Evolutionary conservation across 1,140 invertebrate species (phyloP).

Genomic region (Drosophila nannoptera): DNA sequence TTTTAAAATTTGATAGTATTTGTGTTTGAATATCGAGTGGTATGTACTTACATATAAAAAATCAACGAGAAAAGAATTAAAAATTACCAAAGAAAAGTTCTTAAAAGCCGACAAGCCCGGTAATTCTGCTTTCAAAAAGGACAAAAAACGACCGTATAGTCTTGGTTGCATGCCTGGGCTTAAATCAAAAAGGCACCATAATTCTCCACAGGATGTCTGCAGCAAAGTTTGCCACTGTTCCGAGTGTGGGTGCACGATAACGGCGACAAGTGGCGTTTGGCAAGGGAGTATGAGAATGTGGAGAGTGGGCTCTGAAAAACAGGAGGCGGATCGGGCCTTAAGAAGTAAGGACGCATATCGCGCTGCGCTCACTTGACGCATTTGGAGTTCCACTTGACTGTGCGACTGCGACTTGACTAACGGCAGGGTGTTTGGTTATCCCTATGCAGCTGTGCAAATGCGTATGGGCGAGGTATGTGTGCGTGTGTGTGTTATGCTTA

Average conservation of each 20-base stretch:
- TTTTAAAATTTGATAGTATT: neutral
- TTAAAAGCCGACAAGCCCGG: neutral
- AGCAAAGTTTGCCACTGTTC: constrained; percentile 47
- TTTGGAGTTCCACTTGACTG: constrained; percentile 50
- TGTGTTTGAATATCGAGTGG: neutral
- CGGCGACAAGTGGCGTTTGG: constrained; percentile 24
- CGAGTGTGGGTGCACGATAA: constrained; percentile 28
- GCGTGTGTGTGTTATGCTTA: constrained; percentile 19
- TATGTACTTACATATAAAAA: neutral
- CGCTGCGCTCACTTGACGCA: constrained; percentile 47
- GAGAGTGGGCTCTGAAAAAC: neutral
- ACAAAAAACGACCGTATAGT: neutral
- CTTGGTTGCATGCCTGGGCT: constrained; percentile 7
- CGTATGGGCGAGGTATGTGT: neutral
- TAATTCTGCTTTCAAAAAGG: neutral
- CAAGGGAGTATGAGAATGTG: neutral
- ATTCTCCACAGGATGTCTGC: constrained; percentile 59
- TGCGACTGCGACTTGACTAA: constrained; percentile 49
- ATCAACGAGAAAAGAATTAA: neutral
- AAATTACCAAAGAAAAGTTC: neutral
- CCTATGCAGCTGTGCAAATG: constrained; percentile 15
- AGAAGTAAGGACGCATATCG: constrained; percentile 18
- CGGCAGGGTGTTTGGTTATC: constrained; percentile 36
- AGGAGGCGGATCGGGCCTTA: neutral
- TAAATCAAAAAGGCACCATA: constrained; percentile 51